Percentiles rank a stretch among this genome's conserved stretches.
phyloP scores from a whole-genome alignment of 2,888 invertebrate species.

The Thereva nobilitata region DNA sequence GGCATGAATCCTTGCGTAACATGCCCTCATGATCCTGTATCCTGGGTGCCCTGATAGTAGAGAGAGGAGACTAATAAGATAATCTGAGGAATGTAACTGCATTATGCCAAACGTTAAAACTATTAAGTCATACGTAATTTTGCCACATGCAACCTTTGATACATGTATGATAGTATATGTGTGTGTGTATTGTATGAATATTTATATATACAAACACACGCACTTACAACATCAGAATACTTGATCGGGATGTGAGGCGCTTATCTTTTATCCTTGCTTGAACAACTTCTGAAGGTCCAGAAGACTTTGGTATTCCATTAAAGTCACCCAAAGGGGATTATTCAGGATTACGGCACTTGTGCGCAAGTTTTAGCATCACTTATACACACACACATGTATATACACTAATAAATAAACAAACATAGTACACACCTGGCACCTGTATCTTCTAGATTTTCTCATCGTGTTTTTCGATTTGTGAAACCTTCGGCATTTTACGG shows the following conservation, averaged over 20 bases:
- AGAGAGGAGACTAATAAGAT: slow-evolving; percentile 50
- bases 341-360: slow-evolving; percentile 33
- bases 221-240: slow-evolving; percentile 4
- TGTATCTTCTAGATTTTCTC: too few species aligned
- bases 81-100: slow-evolving; percentile 53
- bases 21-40: slow-evolving; percentile 28
- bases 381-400: slow-evolving; percentile 24
- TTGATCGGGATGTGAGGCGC: slow-evolving; percentile 2
- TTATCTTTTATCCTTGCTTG: slow-evolving; percentile 18
- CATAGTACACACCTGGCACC: slow-evolving; percentile 2
- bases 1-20: slow-evolving; percentile 25
- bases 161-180: background rate
- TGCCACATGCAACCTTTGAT: slow-evolving; percentile 26
- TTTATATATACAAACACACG: background rate
- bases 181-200: background rate
- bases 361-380: slow-evolving; percentile 4
- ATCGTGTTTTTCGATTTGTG: slow-evolving; percentile 2
- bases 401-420: slow-evolving; percentile 28
- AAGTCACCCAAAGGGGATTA: slow-evolving; percentile 41
- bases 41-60: too few species aligned
- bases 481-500: background rate
- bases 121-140: slow-evolving; percentile 40
- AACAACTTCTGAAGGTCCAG: slow-evolving; percentile 12
- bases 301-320: slow-evolving; percentile 39
- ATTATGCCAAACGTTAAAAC: slow-evolving; percentile 48